Percentiles rank a stretch among this genome's conserved stretches.
These are phyloP conservation scores for Ormia ochracea DNA, from an alignment of 2,888 invertebrate genomes.

Conservation along the genomic window DNA sequence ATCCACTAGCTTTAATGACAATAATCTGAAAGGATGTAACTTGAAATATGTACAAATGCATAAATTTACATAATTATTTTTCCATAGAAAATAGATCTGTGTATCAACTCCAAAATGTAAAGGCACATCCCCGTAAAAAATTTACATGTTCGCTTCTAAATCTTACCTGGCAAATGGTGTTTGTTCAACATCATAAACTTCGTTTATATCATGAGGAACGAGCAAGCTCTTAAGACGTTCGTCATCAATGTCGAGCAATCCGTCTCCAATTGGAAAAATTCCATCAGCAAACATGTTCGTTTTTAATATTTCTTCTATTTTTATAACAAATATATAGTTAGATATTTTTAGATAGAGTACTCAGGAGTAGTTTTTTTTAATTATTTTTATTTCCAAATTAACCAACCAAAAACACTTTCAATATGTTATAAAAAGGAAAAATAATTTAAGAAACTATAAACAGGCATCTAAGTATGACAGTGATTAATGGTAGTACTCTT, in stretches of 20 bases:
- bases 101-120: neutral
- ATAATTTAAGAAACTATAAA: too few species aligned
- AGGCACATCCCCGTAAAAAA: too few species aligned
- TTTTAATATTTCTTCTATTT: constrained; percentile 43
- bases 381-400: too few species aligned
- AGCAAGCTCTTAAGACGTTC: constrained; percentile 83
- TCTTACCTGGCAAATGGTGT: constrained; percentile 90
- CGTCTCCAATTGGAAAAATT: constrained; percentile 80
- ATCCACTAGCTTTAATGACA: too few species aligned
- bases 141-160: neutral
- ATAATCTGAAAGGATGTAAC: too few species aligned
- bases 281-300: constrained; percentile 75
- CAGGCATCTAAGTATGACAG: too few species aligned
- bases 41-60: too few species aligned
- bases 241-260: constrained; percentile 84
- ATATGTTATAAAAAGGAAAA: too few species aligned
- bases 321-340: too few species aligned
- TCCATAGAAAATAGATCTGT: neutral
- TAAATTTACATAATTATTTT: too few species aligned
- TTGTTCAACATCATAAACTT: constrained; percentile 88
- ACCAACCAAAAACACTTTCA: too few species aligned
- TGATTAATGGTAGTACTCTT: too few species aligned
- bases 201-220: constrained; percentile 85
- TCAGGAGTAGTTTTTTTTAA: neutral
- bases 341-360: neutral